Base-by-base conservation (phyloP, 2,888 invertebrate species). In the Gerris lacustris region DNA sequence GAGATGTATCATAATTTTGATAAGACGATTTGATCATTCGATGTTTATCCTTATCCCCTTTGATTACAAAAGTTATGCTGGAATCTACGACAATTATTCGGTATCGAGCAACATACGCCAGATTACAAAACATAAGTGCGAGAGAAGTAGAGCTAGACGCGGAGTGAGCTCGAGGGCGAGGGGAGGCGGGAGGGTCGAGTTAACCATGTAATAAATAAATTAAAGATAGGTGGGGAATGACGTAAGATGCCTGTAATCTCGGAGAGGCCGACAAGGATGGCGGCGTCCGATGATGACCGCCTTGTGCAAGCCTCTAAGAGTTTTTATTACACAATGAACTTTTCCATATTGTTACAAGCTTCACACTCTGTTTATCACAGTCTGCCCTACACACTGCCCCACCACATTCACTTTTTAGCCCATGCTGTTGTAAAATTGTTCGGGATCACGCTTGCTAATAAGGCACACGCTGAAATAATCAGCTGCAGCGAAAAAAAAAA, bases 291-390 rank as follows among this genome's bases (percentile, higher is more conserved):
- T 64, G 64, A 31, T 64, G 64, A 64, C 64, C 64, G 31, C 55
- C 71, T 74, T 73, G 72, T 73, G 74, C 69, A 74, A 74, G 72
- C 70, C 55, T 63, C 67, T 71, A 73, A 71, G 71, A 73, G 71
- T 74, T 71, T 71, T 69, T 69, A 67, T 73, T 73, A 69, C 74
- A 70, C 72, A 72, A 74, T 70, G 69, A 70, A 55, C 31, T 31
- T 73, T 72, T 72, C 71, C 73, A 72, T 74, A 73, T 73, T 73
- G 72, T 73, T 70, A 72, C 71, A 71, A 44, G 67, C 73, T 73
- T 73, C 73, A 73, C 72, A 73, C 73, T 73, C 73, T 73, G 73
- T 73, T 74, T 69, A 71, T 71, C 70, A 17, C 45, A 17, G 67
- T 67, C 67, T 44, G 18, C 17, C 7, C 45, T 44, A 66, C 66